Percentiles rank a stretch among this genome's conserved stretches.
Evolutionary conservation across 2,888 invertebrate genomes (phyloP).

Genomic region (Drosophila kambysellisi): DNA sequence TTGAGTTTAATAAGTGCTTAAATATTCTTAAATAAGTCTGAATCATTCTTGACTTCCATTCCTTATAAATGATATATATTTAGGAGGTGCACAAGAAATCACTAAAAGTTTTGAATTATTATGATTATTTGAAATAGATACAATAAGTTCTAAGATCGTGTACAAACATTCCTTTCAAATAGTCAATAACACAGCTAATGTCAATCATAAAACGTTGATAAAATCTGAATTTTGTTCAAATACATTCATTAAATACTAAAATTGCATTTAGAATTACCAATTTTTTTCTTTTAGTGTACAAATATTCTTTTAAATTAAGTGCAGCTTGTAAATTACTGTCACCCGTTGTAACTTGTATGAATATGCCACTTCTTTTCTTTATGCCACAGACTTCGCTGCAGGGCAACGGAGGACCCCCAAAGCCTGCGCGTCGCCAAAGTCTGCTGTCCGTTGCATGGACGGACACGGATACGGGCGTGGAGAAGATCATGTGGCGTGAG

Average conservation of each 20-base stretch:
- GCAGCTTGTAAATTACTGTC: neutral
- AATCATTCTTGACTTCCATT: neutral
- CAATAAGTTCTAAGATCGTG: neutral
- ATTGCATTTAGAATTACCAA: neutral
- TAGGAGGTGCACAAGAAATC: neutral
- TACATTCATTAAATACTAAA: neutral
- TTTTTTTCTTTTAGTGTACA: neutral
- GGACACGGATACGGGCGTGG: slow-evolving; percentile 89
- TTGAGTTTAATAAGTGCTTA: neutral
- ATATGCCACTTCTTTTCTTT: neutral
- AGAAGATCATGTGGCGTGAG: slow-evolving; percentile 91
- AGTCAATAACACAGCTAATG: neutral
- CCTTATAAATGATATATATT: neutral
- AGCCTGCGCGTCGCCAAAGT: slow-evolving; percentile 84
- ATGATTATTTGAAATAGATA: neutral
- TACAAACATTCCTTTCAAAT: neutral
- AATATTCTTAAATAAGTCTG: neutral
- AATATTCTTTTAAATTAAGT: neutral
- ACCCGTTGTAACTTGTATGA: neutral
- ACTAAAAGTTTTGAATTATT: neutral
- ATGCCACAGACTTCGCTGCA: slow-evolving; percentile 83
- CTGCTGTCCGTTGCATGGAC: slow-evolving; percentile 88
- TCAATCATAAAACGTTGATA: neutral
- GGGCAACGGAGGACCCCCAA: slow-evolving; percentile 85
- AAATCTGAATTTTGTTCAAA: neutral